Conservation (phyloP, 2,888 invertebrate species). For the Callyntrura sp. region DNA sequence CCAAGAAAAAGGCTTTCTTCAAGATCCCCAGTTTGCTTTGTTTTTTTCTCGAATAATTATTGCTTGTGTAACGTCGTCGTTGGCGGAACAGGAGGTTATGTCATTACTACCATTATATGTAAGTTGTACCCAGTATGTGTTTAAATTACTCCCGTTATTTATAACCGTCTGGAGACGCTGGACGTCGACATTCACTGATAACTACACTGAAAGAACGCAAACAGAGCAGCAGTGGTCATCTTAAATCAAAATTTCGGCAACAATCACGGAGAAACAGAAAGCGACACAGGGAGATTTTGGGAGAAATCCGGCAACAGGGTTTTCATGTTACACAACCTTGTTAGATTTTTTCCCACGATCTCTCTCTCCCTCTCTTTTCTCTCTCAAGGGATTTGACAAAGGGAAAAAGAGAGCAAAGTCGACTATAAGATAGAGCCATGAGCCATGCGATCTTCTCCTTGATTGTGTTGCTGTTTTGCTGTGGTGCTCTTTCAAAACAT, state of each 20-base stretch:
- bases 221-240: background rate
- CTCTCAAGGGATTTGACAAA: background rate
- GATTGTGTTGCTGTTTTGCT: background rate
- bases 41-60: too few species aligned
- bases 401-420: background rate
- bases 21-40: too few species aligned
- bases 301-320: constrained; percentile 35
- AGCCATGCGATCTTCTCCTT: background rate
- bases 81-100: too few species aligned
- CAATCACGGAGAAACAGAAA: background rate
- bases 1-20: too few species aligned
- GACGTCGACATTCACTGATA: background rate
- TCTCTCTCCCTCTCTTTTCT: constrained; percentile 8
- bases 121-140: background rate
- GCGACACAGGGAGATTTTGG: background rate
- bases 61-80: too few species aligned
- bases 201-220: too few species aligned
- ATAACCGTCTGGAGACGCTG: background rate
- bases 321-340: constrained; percentile 54
- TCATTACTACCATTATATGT: too few species aligned
- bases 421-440: background rate
- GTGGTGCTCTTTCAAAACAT: background rate
- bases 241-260: constrained; percentile 3
- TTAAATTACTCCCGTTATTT: background rate
- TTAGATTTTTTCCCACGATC: constrained; percentile 60